A percentile compares a stretch with the other conserved stretches of the same genome.
phyloP scores from a whole-genome alignment of 2,888 invertebrate genomes.

The Harpalus rufipes region DNA sequence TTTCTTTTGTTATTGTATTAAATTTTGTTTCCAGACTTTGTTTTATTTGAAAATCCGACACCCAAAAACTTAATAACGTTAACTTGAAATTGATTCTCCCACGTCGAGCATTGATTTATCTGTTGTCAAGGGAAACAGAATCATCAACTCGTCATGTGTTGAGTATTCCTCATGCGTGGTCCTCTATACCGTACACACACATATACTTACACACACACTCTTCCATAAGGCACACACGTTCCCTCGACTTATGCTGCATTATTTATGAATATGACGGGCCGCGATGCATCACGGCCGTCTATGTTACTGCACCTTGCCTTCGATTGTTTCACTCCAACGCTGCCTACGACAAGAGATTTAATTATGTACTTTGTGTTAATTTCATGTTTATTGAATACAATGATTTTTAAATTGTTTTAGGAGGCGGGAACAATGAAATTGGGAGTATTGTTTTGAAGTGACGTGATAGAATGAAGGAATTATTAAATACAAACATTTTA shows the following conservation, averaged over 20 bases:
- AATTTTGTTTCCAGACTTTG: not conserved
- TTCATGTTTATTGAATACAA: conserved; percentile 30
- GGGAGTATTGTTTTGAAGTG: conserved; percentile 17
- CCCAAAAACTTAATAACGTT: not conserved
- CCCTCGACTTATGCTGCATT: conserved; percentile 53
- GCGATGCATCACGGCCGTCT: conserved; percentile 31
- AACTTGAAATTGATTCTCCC: not conserved
- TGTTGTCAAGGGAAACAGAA: conserved; percentile 23
- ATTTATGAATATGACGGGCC: conserved; percentile 56
- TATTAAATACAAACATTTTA: conserved; percentile 1
- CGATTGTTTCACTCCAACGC: conserved; percentile 54
- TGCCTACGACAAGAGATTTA: conserved; percentile 54
- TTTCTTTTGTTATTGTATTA: too few species aligned
- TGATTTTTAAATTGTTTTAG: conserved; percentile 39
- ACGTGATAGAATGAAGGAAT: not conserved
- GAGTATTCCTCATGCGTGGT: conserved; percentile 35
- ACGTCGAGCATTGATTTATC: conserved; percentile 34
- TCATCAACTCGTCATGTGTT: conserved; percentile 33
- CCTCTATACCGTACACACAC: conserved; percentile 1
- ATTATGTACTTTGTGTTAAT: conserved; percentile 54
- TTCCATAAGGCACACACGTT: conserved; percentile 46
- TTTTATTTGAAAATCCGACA: not conserved
- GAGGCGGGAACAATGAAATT: conserved; percentile 32
- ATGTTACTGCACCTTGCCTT: conserved; percentile 56
- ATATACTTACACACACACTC: not conserved